Evolutionary conservation across 2,888 invertebrate species (phyloP), one percentile per base, ranked within the genome.

Genomic region (Electrophaes corylata): DNA sequence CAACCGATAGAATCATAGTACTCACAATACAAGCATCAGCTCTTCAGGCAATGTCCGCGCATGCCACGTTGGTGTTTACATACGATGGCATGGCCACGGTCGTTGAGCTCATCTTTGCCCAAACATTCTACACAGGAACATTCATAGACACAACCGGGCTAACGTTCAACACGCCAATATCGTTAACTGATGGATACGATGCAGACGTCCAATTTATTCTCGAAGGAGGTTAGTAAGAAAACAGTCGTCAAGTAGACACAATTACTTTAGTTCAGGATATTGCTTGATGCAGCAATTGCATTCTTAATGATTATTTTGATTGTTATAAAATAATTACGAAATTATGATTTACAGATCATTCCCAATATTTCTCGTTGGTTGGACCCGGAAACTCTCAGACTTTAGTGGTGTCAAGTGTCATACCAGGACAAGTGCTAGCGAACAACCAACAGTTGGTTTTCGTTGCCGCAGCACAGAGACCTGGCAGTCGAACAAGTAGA

Each of bases 381-480:
- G 56, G 26, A n/a, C 20, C 37, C 11, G 66, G 44, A 19, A 71
- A 73, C 48, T 56, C 62, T 0, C 60, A 54, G 2, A 65, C 49
- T 11, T 33, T 77, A 35, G 48, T 18, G 1, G 19, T 65, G 16
- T 18, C 58, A 11, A 60, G 49, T 16, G 53, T 71, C 1, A 70
- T 79, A 31, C 75, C 78, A 3, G 50, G 65, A 3, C 66, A 67
- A n/a, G 65, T 75, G 1, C 16, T 76, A 20, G 60, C 59, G 12
- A 73, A 66, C 51, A 72, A 72, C 46, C 67, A 68, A 18, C 72
- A 72, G 33, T 60, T 78, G n/a, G 52, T 73, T 0, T 73, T 76
- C 23, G 44, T 62, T 3, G 51, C 76, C 19, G 58, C 50, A 10
- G 77, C 78, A 1, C 48, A 61, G 20, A 69, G 64, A 44, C 60